phyloP scores from a whole-genome alignment of 2,113 vertebrate species.

The Puffinus mauretanicus region DNA sequence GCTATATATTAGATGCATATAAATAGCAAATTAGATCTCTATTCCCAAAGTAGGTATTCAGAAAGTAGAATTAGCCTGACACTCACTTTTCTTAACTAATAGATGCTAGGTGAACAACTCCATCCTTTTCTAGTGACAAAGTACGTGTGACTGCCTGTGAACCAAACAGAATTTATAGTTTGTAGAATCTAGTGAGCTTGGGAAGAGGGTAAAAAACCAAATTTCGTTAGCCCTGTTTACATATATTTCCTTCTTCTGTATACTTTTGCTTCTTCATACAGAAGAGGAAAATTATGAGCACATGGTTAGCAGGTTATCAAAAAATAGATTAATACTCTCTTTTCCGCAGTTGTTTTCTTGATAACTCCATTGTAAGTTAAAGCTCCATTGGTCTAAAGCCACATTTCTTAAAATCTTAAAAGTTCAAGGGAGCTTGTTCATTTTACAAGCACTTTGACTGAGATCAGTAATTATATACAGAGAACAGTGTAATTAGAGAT shows the following conservation, averaged over 20 bases:
- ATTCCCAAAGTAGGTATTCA: not conserved
- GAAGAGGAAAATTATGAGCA: not conserved
- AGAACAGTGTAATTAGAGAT: not conserved
- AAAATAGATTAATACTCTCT: not conserved
- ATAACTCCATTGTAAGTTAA: not conserved
- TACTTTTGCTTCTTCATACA: not conserved
- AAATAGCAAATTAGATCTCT: not conserved
- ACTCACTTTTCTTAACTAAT: not conserved
- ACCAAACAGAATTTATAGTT: not conserved
- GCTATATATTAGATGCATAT: not conserved
- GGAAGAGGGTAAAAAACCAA: not conserved
- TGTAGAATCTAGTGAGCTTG: not conserved
- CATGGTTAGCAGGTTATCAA: not conserved
- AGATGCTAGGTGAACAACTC: not conserved
- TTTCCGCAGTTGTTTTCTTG: not conserved
- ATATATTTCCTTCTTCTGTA: not conserved
- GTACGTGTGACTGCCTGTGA: not conserved
- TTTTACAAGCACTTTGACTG: not conserved
- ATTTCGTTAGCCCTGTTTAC: not conserved
- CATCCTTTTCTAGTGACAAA: not conserved
- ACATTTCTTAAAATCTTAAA: not conserved
- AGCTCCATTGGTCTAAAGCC: not conserved
- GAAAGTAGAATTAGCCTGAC: not conserved
- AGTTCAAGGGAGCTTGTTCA: not conserved
- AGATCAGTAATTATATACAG: not conserved